Evolutionary conservation across 2,888 invertebrate genomes (phyloP).

Genomic region (Tetragonula carbonaria): DNA sequence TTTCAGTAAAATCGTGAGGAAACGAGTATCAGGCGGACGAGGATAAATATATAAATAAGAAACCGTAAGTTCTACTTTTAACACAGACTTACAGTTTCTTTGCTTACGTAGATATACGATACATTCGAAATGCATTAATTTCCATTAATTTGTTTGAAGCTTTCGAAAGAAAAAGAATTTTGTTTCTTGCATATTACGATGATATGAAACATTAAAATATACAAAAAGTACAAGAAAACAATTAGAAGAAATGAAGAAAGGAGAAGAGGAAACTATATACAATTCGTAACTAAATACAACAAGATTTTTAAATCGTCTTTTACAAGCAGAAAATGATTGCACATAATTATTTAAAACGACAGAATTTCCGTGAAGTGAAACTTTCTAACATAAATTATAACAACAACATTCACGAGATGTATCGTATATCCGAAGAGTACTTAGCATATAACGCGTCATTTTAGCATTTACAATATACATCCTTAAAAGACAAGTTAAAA

Average conservation of each 20-base stretch:
- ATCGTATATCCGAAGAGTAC: conserved; percentile 29
- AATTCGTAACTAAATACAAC: too few species aligned
- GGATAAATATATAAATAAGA: conserved; percentile 14
- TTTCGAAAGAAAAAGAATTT: background rate
- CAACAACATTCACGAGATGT: conserved; percentile 25
- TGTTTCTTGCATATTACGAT: background rate
- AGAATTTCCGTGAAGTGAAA: background rate
- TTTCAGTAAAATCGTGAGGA: conserved; percentile 7
- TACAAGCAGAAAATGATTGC: background rate
- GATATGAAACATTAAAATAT: background rate
- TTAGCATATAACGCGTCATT: conserved; percentile 45
- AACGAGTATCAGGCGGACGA: background rate
- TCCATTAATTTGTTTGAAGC: background rate
- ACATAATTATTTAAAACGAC: background rate
- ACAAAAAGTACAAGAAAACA: too few species aligned
- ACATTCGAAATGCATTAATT: conserved; percentile 14
- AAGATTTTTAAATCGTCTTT: background rate
- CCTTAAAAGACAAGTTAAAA: conserved; percentile 29
- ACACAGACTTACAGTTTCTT: conserved; percentile 47
- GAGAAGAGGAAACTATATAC: too few species aligned
- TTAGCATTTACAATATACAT: conserved; percentile 54
- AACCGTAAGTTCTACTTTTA: conserved; percentile 32
- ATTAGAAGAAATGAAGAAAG: too few species aligned
- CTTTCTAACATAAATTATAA: background rate
- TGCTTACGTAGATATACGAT: conserved; percentile 19